Conservation (phyloP, 2,888 invertebrate genomes). For the Pogonocherus hispidulus region DNA sequence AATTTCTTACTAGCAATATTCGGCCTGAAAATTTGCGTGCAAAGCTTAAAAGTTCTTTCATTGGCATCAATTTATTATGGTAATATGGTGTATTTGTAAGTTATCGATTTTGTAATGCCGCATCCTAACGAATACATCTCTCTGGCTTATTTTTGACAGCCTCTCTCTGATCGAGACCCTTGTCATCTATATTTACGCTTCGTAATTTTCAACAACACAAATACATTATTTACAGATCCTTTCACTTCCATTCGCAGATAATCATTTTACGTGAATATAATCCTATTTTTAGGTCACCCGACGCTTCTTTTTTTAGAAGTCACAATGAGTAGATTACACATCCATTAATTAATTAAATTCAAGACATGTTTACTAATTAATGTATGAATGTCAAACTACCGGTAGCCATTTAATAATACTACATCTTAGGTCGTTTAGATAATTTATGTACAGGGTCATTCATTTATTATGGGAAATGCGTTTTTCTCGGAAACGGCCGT, state of each 20-base stretch:
- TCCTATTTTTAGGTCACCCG: neutral
- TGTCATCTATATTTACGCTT: slow-evolving; percentile 5
- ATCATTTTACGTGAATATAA: slow-evolving; percentile 3
- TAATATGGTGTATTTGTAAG: slow-evolving; percentile 10
- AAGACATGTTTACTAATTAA: too few relatives aligned
- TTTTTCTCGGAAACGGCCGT: too few relatives aligned
- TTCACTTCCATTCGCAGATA: slow-evolving; percentile 10
- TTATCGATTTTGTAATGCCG: neutral
- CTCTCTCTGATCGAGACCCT: slow-evolving; percentile 5
- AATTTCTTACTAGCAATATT: slow-evolving; percentile 29
- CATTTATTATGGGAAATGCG: too few relatives aligned
- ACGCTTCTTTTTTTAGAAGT: neutral
- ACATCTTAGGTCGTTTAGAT: too few relatives aligned
- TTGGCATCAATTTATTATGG: slow-evolving; percentile 15
- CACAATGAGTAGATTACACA: too few relatives aligned
- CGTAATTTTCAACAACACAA: slow-evolving; percentile 18
- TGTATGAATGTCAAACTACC: too few relatives aligned
- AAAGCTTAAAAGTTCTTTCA: slow-evolving; percentile 11
- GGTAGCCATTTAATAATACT: too few relatives aligned
- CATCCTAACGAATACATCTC: neutral
- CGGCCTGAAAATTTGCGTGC: slow-evolving; percentile 11
- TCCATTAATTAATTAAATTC: too few relatives aligned
- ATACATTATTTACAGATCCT: slow-evolving; percentile 20
- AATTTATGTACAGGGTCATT: too few relatives aligned
- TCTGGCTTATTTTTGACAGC: slow-evolving; percentile 10